Conservation (phyloP, 2,797 vertebrate genomes). For the Macropus fuliginosus region DNA sequence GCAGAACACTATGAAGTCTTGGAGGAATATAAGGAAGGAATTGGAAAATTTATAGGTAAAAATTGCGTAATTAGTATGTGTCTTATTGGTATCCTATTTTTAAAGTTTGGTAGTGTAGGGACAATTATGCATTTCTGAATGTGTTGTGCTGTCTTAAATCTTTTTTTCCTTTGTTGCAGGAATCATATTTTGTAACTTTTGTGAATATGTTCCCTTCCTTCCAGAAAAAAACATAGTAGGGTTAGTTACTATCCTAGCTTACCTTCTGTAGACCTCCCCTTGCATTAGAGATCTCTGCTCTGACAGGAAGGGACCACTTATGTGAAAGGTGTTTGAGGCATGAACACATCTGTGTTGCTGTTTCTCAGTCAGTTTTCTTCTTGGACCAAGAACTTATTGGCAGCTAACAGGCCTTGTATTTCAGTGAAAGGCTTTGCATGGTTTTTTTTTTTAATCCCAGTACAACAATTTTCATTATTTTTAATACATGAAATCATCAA, state of each 20-base stretch:
- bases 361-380: not conserved
- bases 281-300: not conserved
- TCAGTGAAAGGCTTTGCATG: slow-evolving; percentile 34
- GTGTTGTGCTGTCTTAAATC: not conserved
- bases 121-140: not conserved
- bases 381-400: not conserved
- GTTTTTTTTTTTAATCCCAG: slow-evolving; percentile 38
- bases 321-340: not conserved
- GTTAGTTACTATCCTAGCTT: not conserved
- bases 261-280: not conserved
- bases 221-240: not conserved
- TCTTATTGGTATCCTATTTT: slow-evolving; percentile 16
- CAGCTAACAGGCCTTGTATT: slow-evolving; percentile 14
- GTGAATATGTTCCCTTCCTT: slow-evolving; percentile 15
- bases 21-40: slow-evolving; percentile 94
- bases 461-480: not conserved
- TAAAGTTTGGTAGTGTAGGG: slow-evolving; percentile 40
- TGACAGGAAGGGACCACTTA: not conserved
- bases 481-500: not conserved
- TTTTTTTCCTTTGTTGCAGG: not conserved
- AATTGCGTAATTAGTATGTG: not conserved
- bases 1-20: slow-evolving; percentile 94
- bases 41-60: slow-evolving; percentile 95
- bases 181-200: not conserved
- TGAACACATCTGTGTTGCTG: not conserved